These are phyloP conservation scores for Stratiolaelaps scimitus DNA, from an alignment of 1,140 invertebrate species.

Conservation along the genomic window DNA sequence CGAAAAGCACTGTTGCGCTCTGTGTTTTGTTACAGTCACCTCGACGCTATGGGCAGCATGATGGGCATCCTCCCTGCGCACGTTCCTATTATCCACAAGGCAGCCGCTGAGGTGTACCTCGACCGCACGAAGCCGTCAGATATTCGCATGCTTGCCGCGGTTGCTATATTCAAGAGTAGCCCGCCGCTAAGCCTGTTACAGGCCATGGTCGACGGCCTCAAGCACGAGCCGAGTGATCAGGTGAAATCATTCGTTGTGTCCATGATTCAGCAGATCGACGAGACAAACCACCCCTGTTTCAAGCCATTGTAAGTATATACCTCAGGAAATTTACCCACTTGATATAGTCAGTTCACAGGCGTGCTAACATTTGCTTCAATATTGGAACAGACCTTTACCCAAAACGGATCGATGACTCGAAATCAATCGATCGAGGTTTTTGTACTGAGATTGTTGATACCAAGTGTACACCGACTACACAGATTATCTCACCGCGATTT, in stretches of 20 bases:
- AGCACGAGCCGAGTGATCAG: neutral
- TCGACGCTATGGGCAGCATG: neutral
- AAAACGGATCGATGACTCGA: too few species aligned
- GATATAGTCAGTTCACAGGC: neutral
- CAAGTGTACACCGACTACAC: conserved; percentile 7
- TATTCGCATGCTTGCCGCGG: neutral
- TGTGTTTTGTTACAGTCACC: neutral
- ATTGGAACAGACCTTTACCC: neutral
- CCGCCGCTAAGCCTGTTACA: conserved; percentile 3
- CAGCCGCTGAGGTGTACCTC: neutral
- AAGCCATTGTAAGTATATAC: neutral
- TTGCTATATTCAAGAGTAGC: neutral
- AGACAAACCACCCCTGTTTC: conserved; percentile 18
- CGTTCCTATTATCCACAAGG: neutral
- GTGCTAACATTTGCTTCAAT: conserved; percentile 3
- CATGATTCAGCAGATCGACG: conserved; percentile 19
- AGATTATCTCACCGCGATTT: neutral
- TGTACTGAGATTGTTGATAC: neutral
- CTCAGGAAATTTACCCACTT: neutral
- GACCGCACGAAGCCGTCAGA: neutral
- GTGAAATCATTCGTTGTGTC: neutral
- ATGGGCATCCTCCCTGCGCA: neutral
- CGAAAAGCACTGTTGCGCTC: too few species aligned
- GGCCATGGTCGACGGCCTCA: neutral
- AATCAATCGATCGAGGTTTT: too few species aligned